Evolutionary conservation across 2,888 invertebrate species (phyloP).

Genomic region (Choristoneura rosaceana): DNA sequence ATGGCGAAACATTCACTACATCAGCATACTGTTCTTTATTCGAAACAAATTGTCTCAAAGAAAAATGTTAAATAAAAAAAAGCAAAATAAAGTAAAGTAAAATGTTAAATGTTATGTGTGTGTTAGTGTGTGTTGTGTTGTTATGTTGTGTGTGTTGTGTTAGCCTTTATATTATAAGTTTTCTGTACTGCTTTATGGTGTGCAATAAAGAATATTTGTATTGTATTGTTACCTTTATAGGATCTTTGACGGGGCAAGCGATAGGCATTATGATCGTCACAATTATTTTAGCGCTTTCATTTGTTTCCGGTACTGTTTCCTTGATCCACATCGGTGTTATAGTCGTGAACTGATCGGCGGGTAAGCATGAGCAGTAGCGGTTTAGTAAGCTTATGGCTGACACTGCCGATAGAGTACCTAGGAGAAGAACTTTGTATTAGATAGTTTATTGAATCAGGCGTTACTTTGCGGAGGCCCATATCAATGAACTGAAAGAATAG

Average conservation of each 20-base stretch:
- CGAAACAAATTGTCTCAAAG: neutral
- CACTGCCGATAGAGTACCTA: slow-evolving; percentile 81
- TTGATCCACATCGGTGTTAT: slow-evolving; percentile 73
- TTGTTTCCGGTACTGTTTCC: slow-evolving; percentile 46
- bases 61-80: no score
- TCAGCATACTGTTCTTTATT: no score
- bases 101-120: no score
- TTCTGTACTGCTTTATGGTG: no score
- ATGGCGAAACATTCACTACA: no score
- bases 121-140: no score
- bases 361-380: slow-evolving; percentile 92
- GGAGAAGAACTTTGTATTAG: neutral
- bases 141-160: no score
- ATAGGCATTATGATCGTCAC: slow-evolving; percentile 91
- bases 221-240: slow-evolving; percentile 89
- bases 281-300: neutral
- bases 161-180: no score
- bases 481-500: no score
- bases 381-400: slow-evolving; percentile 89
- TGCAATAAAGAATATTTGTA: no score
- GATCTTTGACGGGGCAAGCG: slow-evolving; percentile 89
- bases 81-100: no score
- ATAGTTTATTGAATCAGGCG: neutral
- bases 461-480: no score
- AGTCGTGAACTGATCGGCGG: slow-evolving; percentile 91